phyloP scores from a whole-genome alignment of 2,888 invertebrate genomes.

The Lepetodrilus schrolli region DNA sequence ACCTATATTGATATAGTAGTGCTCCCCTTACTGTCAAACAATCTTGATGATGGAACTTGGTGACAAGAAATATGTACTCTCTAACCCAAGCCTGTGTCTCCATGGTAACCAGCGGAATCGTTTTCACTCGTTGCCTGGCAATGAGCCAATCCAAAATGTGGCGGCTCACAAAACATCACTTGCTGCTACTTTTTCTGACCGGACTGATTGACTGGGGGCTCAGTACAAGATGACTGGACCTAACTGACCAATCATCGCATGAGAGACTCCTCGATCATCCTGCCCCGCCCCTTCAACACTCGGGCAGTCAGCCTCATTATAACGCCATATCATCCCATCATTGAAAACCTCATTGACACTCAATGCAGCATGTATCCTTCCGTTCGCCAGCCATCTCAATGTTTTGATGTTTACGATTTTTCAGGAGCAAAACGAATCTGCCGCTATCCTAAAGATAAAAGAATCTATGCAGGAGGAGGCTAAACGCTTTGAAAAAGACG shows the following conservation, averaged over 20 bases:
- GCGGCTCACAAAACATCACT: no score
- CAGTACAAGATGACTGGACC: not conserved
- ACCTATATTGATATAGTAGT: not conserved
- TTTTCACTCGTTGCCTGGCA: not conserved
- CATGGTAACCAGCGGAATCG: not conserved
- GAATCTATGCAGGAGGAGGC: constrained; percentile 99
- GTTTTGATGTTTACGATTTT: constrained; percentile 45
- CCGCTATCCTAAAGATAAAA: constrained; percentile 99
- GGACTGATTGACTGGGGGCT: constrained; percentile 3
- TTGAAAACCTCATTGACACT: constrained; percentile 12
- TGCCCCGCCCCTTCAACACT: no score
- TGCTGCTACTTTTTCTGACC: not conserved
- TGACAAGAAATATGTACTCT: not conserved
- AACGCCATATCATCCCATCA: constrained; percentile 19
- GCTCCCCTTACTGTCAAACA: constrained; percentile 54
- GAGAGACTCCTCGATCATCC: constrained; percentile 14
- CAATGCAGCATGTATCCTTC: constrained; percentile 24
- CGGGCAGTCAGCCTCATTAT: constrained; percentile 10
- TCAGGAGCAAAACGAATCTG: constrained; percentile 90
- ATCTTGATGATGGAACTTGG: constrained; percentile 53
- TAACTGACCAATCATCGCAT: constrained; percentile 21
- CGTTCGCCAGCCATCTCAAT: constrained; percentile 27
- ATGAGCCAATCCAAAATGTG: no score
- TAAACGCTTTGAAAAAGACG: constrained; percentile 82
- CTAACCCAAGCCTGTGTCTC: not conserved